Evolutionary conservation across 2,113 vertebrate genomes (phyloP).

Genomic region (Pachycephala philippinensis): DNA sequence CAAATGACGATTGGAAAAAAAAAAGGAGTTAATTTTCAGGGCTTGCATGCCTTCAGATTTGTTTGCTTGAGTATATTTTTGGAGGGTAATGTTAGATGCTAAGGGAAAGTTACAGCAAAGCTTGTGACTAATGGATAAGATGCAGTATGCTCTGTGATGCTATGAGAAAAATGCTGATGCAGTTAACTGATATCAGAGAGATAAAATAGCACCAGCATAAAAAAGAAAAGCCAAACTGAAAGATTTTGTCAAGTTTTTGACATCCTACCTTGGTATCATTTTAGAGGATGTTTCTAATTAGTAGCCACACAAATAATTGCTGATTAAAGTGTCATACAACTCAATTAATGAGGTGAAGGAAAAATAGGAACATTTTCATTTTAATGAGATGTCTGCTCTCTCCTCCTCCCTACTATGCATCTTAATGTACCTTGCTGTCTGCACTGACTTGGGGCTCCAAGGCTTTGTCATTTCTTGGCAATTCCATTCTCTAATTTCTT

Average conservation of each 20-base stretch:
- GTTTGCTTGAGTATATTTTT: slow-evolving; percentile 43
- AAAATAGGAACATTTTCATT: slow-evolving; percentile 76
- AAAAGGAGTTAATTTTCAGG: not conserved
- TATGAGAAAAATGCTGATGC: slow-evolving; percentile 30
- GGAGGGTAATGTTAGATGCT: not conserved
- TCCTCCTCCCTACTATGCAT: slow-evolving; percentile 47
- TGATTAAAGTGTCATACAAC: slow-evolving; percentile 50
- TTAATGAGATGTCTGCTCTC: slow-evolving; percentile 69
- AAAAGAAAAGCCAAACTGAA: not conserved
- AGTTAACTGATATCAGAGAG: not conserved
- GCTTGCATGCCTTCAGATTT: slow-evolving; percentile 3
- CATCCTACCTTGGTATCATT: not conserved
- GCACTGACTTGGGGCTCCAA: slow-evolving; percentile 57
- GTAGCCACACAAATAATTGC: slow-evolving; percentile 59
- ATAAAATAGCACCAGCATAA: not conserved
- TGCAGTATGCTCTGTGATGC: not conserved
- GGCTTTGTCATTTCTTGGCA: slow-evolving; percentile 70
- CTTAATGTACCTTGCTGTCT: slow-evolving; percentile 64
- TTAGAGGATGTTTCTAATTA: slow-evolving; percentile 24
- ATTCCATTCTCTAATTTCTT: slow-evolving; percentile 73
- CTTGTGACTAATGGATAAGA: slow-evolving; percentile 16
- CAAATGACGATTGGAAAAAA: not conserved
- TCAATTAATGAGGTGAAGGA: slow-evolving; percentile 72
- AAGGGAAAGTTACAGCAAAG: slow-evolving; percentile 19
- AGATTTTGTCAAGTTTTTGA: not conserved